Base-by-base conservation (phyloP, 2,113 vertebrate species). In the Dipodomys ordii region DNA sequence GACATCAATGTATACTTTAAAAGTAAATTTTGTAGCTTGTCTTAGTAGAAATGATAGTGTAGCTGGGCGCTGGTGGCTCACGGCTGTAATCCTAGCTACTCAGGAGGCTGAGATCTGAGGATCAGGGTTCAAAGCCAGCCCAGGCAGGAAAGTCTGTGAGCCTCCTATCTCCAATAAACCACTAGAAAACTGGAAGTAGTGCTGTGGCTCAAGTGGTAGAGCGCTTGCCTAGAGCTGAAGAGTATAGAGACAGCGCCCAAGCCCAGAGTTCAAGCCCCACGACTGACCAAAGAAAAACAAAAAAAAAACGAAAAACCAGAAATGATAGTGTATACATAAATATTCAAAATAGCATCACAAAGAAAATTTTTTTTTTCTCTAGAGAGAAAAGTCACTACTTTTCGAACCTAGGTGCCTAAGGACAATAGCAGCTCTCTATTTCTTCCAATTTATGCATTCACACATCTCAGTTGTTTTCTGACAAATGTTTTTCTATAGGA, bases 391-490 rank as follows among this genome's bases (percentile, higher is more conserved):
- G 11, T 1, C 60, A 71, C 32, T 80, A n/a, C 74, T 91, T 80
- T 4, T 60, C 83, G 74, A 88, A 83, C 9, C 2, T 72, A 44
- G 23, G 60, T 67, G 10, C 30, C 39, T 84, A 90, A 83, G 28
- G 25, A 81, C 8, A 44, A 74, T 72, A 39, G 4, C 53, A 76
- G 27, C 27, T 83, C 20, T 68, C 0, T 46, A 62, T 92, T 86
- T 82, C 60, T 90, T 7, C 30, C 49, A 88, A 62, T 83, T 78
- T 83, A 9, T 88, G 1, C 2, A 71, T 73, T 85, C 2, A 15
- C 78, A 74, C 77, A 20, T 89, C 72, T 64, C 19, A 88, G 69
- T 77, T 62, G 73, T 79, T 86, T 81, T 81, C 19, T 60, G 62
- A n/a, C 9, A 88, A 94, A 88, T 92, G 32, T 74, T 3, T 79